Evolutionary conservation across 2,888 invertebrate species (phyloP), one percentile per base, ranked within the genome.

Genomic region (Himalopsyche tibetana): DNA sequence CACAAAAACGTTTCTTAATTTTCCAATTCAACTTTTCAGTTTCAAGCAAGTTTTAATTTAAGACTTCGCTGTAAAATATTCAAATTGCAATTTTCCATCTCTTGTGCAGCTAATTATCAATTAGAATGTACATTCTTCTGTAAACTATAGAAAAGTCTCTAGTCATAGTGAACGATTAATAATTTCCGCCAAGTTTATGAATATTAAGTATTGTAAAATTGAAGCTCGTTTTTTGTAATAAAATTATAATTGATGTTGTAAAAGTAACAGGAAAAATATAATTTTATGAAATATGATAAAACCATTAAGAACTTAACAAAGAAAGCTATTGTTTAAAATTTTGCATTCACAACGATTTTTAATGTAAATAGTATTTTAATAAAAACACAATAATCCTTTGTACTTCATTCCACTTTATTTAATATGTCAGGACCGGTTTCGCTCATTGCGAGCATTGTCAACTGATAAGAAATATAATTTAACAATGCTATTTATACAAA

Each of bases 31-130:
- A 63, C 19, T 63, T 63, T 63, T 63, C 63, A 63, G 63, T 63
- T 63, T 63, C 19, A 19, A 63, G 63, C 63, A 63, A 63, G 63
- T 63, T 63, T 63, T 63, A 63, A 63, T 63, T 63, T 63, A 63
- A 63, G 63, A 63, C 63, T 63, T 19, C 63, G 63, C 63, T 63
- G n/a, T 28, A 19, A 63, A 63, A 63, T 63, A 63, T 63, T 63
- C 19, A 63, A 63, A 63, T 63, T 63, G 63, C 63, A 63, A 63
- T 63, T 63, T 63, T 19, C 63, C 63, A 63, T 63, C 63, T 63
- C 63, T 63, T 63, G 63, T 63, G 63, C 63, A 63, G 28, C 63
- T 63, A 63, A 63, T 63, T 63, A 63, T 63, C 63, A 63, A 63
- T 63, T 63, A 63, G 63, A 63, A 19, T 63, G 28, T 63, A 63